phyloP scores from a whole-genome alignment of 2,113 vertebrate species.

The Amazona vittata region DNA sequence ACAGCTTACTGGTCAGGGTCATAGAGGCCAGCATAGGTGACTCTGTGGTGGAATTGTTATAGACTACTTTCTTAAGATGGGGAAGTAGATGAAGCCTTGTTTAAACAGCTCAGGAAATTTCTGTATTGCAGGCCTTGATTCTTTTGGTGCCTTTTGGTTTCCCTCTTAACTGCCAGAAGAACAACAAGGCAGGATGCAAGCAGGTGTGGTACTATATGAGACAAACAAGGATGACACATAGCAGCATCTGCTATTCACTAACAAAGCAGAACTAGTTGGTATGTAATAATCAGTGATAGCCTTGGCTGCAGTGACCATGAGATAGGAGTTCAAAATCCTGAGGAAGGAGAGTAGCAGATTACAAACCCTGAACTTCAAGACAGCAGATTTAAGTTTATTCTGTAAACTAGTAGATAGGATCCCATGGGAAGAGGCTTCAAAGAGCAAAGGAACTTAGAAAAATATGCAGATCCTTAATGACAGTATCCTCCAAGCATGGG shows the following conservation, averaged over 20 bases:
- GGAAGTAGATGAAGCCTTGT: neutral
- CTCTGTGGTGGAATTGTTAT: neutral
- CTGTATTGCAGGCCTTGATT: neutral
- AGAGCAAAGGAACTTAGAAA: neutral
- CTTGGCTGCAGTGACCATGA: neutral
- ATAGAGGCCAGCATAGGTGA: neutral
- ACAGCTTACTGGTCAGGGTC: neutral
- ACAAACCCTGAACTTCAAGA: neutral
- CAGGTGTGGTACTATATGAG: neutral
- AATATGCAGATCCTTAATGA: neutral
- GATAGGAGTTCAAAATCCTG: neutral
- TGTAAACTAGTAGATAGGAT: neutral
- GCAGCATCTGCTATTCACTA: neutral
- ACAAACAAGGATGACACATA: neutral
- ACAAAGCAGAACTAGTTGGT: neutral
- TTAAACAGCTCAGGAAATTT: neutral
- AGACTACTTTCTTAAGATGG: neutral
- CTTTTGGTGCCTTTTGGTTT: neutral
- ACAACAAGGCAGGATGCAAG: neutral
- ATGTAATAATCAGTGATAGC: neutral
- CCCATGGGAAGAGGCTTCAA: neutral
- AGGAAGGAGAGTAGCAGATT: neutral
- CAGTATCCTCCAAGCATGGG: neutral
- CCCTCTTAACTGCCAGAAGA: neutral
- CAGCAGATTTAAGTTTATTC: neutral